Conservation (phyloP, 2,113 vertebrate genomes). For the Morone saxatilis region DNA sequence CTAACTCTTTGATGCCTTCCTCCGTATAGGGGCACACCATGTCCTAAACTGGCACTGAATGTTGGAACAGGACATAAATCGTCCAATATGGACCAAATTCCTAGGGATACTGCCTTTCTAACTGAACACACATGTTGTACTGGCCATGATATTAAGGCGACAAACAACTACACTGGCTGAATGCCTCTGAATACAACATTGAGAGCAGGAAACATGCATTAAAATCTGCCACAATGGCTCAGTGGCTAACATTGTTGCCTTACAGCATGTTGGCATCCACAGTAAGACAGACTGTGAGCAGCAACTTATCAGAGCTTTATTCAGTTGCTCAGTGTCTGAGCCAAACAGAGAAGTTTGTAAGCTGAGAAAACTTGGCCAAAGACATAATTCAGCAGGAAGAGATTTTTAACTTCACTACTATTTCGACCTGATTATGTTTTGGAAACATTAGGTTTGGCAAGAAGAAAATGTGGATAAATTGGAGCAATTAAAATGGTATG, state of each 20-base stretch:
- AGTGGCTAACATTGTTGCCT: background rate
- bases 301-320: background rate
- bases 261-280: background rate
- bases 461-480: background rate
- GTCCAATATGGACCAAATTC: no score
- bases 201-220: background rate
- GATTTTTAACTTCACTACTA: background rate
- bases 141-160: no score
- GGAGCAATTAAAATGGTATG: background rate
- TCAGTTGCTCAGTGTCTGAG: background rate
- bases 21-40: background rate
- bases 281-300: background rate
- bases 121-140: no score
- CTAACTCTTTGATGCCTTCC: background rate
- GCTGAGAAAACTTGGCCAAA: background rate
- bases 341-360: background rate
- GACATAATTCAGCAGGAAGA: background rate
- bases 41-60: background rate
- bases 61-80: no score
- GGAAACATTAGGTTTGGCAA: background rate
- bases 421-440: background rate
- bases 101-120: no score
- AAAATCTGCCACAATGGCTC: background rate
- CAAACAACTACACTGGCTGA: no score
- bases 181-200: background rate